phyloP scores from a whole-genome alignment of 2,888 invertebrate species.

The Pelosia muscerda region DNA sequence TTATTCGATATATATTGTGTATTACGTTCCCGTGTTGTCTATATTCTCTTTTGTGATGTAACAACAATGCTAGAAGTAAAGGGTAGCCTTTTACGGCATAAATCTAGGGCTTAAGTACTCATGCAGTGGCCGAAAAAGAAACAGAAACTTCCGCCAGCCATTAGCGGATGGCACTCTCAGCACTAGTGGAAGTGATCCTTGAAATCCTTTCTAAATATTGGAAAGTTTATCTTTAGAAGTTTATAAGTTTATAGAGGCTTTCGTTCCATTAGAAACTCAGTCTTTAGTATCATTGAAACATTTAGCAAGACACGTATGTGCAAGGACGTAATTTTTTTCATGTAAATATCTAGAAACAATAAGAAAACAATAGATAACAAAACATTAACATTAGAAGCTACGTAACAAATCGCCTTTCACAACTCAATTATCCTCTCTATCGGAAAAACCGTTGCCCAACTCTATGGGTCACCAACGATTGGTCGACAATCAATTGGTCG shows the following conservation, averaged over 20 bases:
- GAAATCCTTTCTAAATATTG: neutral
- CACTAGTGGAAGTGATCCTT: neutral
- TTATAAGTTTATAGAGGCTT: too few relatives aligned
- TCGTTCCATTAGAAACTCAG: neutral
- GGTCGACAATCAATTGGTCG: too few relatives aligned
- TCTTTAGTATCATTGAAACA: neutral
- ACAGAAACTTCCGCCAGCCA: neutral
- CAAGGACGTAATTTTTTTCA: neutral
- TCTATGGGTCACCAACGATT: too few relatives aligned
- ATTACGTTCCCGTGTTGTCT: neutral
- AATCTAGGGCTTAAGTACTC: neutral
- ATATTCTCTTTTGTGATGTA: neutral
- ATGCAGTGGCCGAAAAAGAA: neutral
- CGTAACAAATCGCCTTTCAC: too few relatives aligned
- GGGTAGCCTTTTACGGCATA: neutral
- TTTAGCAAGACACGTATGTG: neutral
- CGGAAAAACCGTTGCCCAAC: too few relatives aligned
- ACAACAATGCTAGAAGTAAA: neutral
- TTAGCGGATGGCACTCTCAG: neutral
- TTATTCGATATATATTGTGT: too few relatives aligned
- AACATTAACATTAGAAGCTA: too few relatives aligned
- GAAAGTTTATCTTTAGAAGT: too few relatives aligned
- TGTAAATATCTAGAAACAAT: neutral
- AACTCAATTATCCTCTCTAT: too few relatives aligned
- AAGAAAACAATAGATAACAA: neutral